Percentiles rank a stretch among this genome's conserved stretches.
Evolutionary conservation across 2,888 invertebrate genomes (phyloP).

Genomic region (Epinotia ramella): DNA sequence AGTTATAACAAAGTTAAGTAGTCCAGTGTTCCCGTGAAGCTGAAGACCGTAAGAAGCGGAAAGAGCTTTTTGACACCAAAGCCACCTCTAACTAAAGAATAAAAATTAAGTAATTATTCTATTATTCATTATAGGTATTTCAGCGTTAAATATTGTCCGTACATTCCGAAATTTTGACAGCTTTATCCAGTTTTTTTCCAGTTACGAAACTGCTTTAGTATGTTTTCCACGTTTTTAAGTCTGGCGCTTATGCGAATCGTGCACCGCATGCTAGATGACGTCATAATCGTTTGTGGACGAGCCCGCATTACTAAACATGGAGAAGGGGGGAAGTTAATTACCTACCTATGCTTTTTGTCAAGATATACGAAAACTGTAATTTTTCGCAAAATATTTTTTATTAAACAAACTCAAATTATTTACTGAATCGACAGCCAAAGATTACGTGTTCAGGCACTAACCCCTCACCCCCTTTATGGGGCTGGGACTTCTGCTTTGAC

Average conservation of each 20-base stretch:
- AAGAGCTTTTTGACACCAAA: not conserved
- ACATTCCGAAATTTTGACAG: not conserved
- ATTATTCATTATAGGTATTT: too few relatives aligned
- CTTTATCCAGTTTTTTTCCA: constrained; percentile 5
- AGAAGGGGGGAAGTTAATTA: constrained; percentile 32
- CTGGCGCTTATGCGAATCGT: constrained; percentile 35
- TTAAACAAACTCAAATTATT: not conserved
- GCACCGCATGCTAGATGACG: constrained; percentile 30
- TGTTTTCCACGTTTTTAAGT: constrained; percentile 29
- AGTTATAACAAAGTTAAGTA: too few relatives aligned
- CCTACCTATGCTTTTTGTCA: not conserved
- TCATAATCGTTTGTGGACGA: constrained; percentile 38
- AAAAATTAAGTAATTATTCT: not conserved
- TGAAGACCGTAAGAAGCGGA: too few relatives aligned
- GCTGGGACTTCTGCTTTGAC: too few relatives aligned
- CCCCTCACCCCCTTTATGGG: too few relatives aligned
- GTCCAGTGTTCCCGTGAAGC: too few relatives aligned
- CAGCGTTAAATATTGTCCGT: not conserved
- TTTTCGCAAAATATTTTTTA: not conserved
- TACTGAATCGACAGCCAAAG: not conserved
- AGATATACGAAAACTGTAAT: not conserved
- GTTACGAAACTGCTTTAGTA: constrained; percentile 7
- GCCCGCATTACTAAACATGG: constrained; percentile 22
- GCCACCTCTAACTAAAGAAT: not conserved
- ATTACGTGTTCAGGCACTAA: too few relatives aligned